phyloP scores from a whole-genome alignment of 2,113 vertebrate genomes.

The Protobothrops mucrosquamatus region DNA sequence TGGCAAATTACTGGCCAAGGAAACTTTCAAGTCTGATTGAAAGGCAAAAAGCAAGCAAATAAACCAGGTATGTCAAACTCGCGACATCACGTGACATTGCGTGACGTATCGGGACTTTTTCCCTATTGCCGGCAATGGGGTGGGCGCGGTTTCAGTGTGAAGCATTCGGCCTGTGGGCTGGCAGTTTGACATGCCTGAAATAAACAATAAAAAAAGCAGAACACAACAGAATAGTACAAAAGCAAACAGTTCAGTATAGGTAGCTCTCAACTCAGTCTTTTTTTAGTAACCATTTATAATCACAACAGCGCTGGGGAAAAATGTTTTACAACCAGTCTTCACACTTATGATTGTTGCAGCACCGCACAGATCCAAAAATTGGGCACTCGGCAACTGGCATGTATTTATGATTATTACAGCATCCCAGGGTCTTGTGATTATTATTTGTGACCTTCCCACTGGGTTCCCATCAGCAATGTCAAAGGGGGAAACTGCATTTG shows the following conservation, averaged over 20 bases:
- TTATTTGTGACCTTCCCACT: too few relatives aligned
- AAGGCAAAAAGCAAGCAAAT: not conserved
- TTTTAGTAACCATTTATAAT: not conserved
- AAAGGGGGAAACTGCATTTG: too few relatives aligned
- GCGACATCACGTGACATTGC: fast-evolving
- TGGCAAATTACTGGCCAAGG: not conserved
- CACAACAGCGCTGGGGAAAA: not conserved
- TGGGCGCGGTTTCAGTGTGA: too few relatives aligned
- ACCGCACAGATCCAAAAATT: not conserved
- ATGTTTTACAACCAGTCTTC: not conserved
- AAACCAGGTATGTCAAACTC: not conserved
- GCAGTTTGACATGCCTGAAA: too few relatives aligned
- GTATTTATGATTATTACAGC: not conserved
- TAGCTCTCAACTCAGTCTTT: not conserved
- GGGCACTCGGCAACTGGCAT: not conserved
- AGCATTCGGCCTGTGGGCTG: too few relatives aligned
- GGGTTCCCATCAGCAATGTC: too few relatives aligned
- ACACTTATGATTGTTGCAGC: not conserved
- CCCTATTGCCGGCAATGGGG: too few relatives aligned
- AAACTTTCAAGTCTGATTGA: not conserved
- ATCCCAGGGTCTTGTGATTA: not conserved
- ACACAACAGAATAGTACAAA: not conserved
- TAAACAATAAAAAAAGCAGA: not conserved
- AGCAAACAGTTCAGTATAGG: not conserved
- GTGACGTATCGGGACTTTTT: too few relatives aligned